Conservation (phyloP, 2,797 vertebrate species). For the Phaenicophaeus curvirostris region DNA sequence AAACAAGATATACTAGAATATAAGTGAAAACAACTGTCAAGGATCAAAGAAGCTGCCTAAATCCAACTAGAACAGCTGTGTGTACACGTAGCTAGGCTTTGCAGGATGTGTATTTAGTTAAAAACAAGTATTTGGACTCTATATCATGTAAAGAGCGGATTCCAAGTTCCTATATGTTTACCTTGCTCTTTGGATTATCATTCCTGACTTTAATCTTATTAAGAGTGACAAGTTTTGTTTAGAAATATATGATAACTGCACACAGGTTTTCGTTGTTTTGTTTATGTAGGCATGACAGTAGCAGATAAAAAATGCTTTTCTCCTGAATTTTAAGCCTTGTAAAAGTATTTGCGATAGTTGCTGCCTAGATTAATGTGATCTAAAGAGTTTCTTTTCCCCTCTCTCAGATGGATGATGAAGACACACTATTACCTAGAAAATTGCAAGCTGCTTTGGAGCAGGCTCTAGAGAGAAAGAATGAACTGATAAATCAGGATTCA, state of each 20-base stretch:
- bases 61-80: not conserved
- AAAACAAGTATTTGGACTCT: not conserved
- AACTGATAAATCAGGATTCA: conserved; percentile 95
- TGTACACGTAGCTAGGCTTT: not conserved
- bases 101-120: not conserved
- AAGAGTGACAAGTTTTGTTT: not conserved
- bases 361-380: not conserved
- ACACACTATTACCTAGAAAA: conserved; percentile 95
- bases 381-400: not conserved
- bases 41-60: not conserved
- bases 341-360: not conserved
- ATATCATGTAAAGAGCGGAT: not conserved
- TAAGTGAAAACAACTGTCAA: not conserved
- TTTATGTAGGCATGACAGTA: not conserved
- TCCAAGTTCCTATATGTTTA: not conserved
- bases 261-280: not conserved
- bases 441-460: conserved; percentile 96
- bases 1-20: not conserved
- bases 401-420: conserved; percentile 96
- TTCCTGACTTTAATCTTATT: not conserved
- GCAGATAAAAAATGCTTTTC: not conserved
- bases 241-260: not conserved
- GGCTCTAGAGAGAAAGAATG: conserved; percentile 94
- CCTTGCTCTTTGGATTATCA: not conserved
- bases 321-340: conserved; percentile 6